Conservation (phyloP, 2,113 vertebrate species). For the Takifugu flavidus region DNA sequence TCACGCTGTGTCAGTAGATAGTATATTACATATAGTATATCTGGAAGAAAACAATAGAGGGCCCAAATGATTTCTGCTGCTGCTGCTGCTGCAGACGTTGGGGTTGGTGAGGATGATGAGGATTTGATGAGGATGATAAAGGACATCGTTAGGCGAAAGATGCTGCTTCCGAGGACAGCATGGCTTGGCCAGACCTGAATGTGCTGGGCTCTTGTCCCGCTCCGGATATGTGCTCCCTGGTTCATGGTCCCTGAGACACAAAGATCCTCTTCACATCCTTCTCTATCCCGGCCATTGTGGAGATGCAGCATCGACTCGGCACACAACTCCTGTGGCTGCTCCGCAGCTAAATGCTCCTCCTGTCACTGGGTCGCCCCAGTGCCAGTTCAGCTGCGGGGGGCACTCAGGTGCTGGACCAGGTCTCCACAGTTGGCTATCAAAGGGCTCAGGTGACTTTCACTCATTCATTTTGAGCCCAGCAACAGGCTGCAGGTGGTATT, state of each 20-base stretch:
- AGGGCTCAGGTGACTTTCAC: constrained; percentile 5
- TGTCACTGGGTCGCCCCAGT: constrained; percentile 56
- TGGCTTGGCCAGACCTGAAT: constrained; percentile 74
- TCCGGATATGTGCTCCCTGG: constrained; percentile 67
- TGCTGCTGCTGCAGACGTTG: no score
- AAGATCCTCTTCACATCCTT: constrained; percentile 71
- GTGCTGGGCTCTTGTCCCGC: constrained; percentile 54
- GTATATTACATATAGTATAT: no score
- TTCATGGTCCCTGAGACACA: constrained; percentile 59
- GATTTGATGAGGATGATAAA: constrained; percentile 18
- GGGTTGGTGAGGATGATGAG: constrained; percentile 11
- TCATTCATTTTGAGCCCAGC: neutral
- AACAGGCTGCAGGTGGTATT: neutral
- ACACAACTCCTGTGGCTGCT: constrained; percentile 40
- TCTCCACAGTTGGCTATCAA: constrained; percentile 8
- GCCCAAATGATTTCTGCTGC: no score
- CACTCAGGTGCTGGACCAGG: constrained; percentile 56
- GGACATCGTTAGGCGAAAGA: constrained; percentile 64
- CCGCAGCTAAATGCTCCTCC: constrained; percentile 69
- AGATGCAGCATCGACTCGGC: constrained; percentile 36
- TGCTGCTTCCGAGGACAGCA: constrained; percentile 65
- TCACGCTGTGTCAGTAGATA: no score
- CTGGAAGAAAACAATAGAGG: no score
- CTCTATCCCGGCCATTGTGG: constrained; percentile 74
- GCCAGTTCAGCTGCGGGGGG: constrained; percentile 71